phyloP scores from a whole-genome alignment of 2,888 invertebrate genomes.

The Eristalis intricaria region DNA sequence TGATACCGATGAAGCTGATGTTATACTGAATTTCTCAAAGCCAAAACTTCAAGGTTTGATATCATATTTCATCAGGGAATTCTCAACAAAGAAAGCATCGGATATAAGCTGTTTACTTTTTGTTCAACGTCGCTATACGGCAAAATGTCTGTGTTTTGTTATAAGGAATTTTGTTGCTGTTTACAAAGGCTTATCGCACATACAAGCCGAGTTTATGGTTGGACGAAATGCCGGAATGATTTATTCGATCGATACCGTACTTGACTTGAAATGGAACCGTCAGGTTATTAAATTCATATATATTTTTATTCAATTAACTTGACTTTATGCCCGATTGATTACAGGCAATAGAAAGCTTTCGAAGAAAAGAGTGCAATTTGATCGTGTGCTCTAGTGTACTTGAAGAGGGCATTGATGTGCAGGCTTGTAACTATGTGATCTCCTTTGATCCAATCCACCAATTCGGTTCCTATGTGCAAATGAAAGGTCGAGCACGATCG shows the following conservation, averaged over 20 bases:
- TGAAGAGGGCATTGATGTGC: conserved; percentile 95
- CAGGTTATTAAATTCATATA: conserved; percentile 68
- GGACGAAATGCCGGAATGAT: conserved; percentile 81
- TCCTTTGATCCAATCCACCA: conserved; percentile 87
- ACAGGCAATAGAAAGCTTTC: conserved; percentile 83
- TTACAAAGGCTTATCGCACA: conserved; percentile 82
- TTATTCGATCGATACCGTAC: conserved; percentile 75
- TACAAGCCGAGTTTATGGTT: conserved; percentile 87
- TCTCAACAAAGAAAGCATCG: conserved; percentile 78
- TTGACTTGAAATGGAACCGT: conserved; percentile 77
- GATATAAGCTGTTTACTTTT: conserved; percentile 79
- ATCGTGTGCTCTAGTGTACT: conserved; percentile 90
- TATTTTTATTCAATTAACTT: not conserved
- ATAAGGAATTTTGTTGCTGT: conserved; percentile 82
- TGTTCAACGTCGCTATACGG: conserved; percentile 84
- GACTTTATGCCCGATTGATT: not conserved
- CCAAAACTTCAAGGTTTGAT: conserved; percentile 86
- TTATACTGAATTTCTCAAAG: conserved; percentile 84
- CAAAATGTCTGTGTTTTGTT: conserved; percentile 88
- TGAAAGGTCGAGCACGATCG: conserved; percentile 92
- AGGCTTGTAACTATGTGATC: conserved; percentile 90
- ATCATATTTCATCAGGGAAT: conserved; percentile 84
- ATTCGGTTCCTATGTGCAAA: conserved; percentile 93
- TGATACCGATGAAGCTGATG: conserved; percentile 69
- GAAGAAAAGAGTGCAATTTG: conserved; percentile 84